Conservation (phyloP, 2,888 invertebrate genomes). For the Leucoptera coffeella region DNA sequence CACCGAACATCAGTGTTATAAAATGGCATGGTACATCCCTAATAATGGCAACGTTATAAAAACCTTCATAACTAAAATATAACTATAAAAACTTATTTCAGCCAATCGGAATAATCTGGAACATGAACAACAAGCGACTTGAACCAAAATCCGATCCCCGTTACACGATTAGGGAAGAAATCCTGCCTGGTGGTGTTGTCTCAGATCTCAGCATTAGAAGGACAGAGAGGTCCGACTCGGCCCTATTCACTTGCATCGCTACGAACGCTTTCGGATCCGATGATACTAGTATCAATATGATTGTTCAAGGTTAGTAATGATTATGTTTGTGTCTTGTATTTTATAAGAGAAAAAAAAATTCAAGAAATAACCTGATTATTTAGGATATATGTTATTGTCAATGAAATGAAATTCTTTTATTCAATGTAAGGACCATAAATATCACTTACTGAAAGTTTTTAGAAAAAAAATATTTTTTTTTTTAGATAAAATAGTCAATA, state of each 20-base stretch:
- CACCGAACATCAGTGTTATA: background rate
- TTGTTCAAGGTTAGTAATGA: slow-evolving; percentile 68
- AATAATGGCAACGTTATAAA: too few relatives aligned
- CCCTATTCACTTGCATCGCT: slow-evolving; percentile 85
- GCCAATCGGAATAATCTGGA: slow-evolving; percentile 92
- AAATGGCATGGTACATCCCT: too few relatives aligned
- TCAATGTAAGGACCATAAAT: too few relatives aligned
- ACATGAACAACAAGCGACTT: slow-evolving; percentile 87
- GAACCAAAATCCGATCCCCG: slow-evolving; percentile 86
- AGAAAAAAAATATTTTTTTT: too few relatives aligned
- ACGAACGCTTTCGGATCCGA: slow-evolving; percentile 92
- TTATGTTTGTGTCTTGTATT: background rate
- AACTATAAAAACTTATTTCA: slow-evolving; percentile 8
- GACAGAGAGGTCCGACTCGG: slow-evolving; percentile 83
- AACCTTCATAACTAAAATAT: background rate
- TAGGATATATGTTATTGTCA: too few relatives aligned
- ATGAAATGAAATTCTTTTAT: too few relatives aligned
- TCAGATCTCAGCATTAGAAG: slow-evolving; percentile 86
- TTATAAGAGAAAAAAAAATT: background rate
- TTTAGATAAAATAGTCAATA: too few relatives aligned
- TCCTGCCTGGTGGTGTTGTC: slow-evolving; percentile 78
- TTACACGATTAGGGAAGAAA: slow-evolving; percentile 82
- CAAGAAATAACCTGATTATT: background rate
- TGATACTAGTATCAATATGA: slow-evolving; percentile 92
- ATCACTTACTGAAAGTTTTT: too few relatives aligned